Base-by-base conservation (phyloP, 2,888 invertebrate species). In the Caenorhabditis macrosperma region DNA sequence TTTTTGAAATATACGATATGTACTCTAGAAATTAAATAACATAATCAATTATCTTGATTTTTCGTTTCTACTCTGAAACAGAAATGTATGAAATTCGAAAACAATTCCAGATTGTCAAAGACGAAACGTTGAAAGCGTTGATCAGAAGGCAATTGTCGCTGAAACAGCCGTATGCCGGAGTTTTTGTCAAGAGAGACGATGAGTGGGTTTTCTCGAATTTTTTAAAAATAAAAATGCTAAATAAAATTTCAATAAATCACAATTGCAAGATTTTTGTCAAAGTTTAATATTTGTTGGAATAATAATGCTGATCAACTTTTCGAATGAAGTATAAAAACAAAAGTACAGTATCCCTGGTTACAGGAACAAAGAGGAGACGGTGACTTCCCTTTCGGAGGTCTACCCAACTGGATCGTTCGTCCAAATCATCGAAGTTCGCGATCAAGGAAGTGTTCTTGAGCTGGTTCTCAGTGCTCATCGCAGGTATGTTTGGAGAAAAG, bases 91-190 rank as follows among this genome's bases (percentile, higher is more conserved):
- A 20, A 15, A 20, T 74, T 50, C n/a, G 2, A 17, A 44, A 26
- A 22, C 1, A 38, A 5, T 52, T 86, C 75, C 92, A 92, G 61
- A 91, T 95, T 95, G 93, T 97, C 48, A 94, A 94, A 35, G 95
- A 97, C 92, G 95, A 95, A 50, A 93, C 94, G 66, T 92, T 99
- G 68, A 95, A 96, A 90, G 95, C 96, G 90, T 91, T 99, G 55
- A 93, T 99, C 76, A 93, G 96, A 89, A 93, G 96, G 82, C 98
- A 98, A 93, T 95, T 98, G 0, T 95, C 95, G 91, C 91, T 98
- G 17, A 96, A 96, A 91, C 96, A 97, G 91, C 99, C 99, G 0
- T 99, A 99, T 90, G 94, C 96, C 59, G 99, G 98, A 4, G 94
- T 99, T 60, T 99, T 99, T 91, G 92, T 99, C 86, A 96, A 97